These are phyloP conservation scores for Sphyrna mokarran DNA, from an alignment of 2,113 vertebrate genomes.

Conservation along the genomic window DNA sequence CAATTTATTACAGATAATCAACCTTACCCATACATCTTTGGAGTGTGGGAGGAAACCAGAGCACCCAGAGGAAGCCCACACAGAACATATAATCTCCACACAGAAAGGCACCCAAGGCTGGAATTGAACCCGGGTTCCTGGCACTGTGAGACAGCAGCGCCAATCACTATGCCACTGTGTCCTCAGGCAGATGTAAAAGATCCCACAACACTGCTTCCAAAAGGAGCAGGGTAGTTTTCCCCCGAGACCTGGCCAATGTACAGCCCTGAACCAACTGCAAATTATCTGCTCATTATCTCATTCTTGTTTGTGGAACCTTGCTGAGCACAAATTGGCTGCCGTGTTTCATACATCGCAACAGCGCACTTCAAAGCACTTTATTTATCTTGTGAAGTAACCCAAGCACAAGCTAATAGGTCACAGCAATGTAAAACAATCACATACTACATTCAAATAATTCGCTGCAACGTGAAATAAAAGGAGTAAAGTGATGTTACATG, in stretches of 20 bases:
- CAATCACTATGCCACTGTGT: too few relatives aligned
- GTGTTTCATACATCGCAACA: not conserved
- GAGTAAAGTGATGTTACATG: not conserved
- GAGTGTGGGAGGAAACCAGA: too few relatives aligned
- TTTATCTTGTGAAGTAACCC: not conserved
- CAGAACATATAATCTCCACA: too few relatives aligned
- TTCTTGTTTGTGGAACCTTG: not conserved
- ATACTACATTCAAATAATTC: not conserved
- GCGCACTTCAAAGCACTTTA: not conserved
- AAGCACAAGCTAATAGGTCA: not conserved
- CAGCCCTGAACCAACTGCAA: not conserved
- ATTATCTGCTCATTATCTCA: not conserved
- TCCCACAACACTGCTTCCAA: not conserved
- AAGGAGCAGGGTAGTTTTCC: not conserved
- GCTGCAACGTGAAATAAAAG: not conserved
- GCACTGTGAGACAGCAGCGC: too few relatives aligned
- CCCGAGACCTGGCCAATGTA: not conserved
- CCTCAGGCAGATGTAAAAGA: not conserved
- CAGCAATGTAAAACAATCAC: not conserved
- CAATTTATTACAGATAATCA: too few relatives aligned
- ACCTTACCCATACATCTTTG: too few relatives aligned
- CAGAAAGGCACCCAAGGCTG: too few relatives aligned
- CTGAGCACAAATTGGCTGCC: not conserved
- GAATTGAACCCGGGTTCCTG: too few relatives aligned
- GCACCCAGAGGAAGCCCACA: too few relatives aligned